Evolutionary conservation across 2,797 vertebrate genomes (phyloP).

Genomic region (Anas bahamensis): DNA sequence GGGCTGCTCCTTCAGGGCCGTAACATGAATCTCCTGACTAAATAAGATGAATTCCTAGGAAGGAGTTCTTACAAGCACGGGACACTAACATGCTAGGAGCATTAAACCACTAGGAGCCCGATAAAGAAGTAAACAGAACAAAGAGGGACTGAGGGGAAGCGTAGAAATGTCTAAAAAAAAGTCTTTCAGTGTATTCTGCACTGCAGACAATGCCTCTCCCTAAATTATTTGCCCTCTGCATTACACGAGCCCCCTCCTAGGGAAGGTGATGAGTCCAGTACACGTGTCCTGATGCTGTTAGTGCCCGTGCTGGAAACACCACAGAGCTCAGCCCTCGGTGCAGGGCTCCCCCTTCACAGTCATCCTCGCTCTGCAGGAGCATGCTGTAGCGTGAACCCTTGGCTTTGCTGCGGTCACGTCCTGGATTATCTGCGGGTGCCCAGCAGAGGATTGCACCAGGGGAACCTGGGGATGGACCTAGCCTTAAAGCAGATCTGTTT

Average conservation of each 20-base stretch:
- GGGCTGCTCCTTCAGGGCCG: not conserved
- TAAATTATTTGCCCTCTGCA: not conserved
- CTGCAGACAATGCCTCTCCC: not conserved
- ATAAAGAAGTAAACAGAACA: not conserved
- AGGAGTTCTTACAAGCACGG: not conserved
- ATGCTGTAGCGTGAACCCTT: accelerated
- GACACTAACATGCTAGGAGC: not conserved
- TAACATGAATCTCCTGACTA: not conserved
- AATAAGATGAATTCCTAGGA: not conserved
- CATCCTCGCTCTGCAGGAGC: not conserved
- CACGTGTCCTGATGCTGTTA: not conserved
- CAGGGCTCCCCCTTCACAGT: not conserved
- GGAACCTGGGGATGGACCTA: not conserved
- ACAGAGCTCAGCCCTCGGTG: not conserved
- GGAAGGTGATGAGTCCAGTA: not conserved
- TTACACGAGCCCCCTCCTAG: too few relatives aligned
- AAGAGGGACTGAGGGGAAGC: not conserved
- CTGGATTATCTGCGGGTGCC: accelerated
- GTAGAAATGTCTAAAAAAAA: not conserved
- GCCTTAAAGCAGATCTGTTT: not conserved
- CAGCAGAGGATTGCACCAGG: not conserved
- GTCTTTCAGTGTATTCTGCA: not conserved
- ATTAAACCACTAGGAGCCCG: too few relatives aligned
- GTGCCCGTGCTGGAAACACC: not conserved
- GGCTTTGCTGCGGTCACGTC: not conserved